These are phyloP conservation scores for Tillus elongatus DNA, from an alignment of 2,888 invertebrate genomes.

Conservation along the genomic window DNA sequence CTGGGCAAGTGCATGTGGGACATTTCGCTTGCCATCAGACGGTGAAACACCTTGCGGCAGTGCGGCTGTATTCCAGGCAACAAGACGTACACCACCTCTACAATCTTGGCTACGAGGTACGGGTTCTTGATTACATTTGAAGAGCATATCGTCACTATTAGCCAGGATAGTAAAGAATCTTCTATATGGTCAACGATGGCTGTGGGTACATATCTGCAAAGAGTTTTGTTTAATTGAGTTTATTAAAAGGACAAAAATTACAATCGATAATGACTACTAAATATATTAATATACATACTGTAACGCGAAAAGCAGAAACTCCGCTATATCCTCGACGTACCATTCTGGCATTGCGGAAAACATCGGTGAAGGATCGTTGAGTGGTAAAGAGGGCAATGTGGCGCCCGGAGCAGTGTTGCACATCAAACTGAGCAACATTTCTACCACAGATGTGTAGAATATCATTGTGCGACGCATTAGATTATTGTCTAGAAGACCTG, in stretches of 20 bases:
- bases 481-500: conserved; percentile 76
- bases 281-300: conserved; percentile 77
- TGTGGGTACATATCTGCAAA: conserved; percentile 60
- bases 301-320: conserved; percentile 85
- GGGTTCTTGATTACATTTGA: conserved; percentile 91
- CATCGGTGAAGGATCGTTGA: conserved; percentile 54
- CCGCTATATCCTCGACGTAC: conserved; percentile 95
- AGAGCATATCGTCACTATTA: conserved; percentile 82
- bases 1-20: conserved; percentile 76
- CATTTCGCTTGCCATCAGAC: conserved; percentile 81
- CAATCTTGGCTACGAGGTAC: conserved; percentile 91
- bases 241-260: background rate
- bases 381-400: conserved; percentile 47
- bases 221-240: background rate
- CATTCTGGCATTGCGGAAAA: conserved; percentile 94
- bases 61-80: conserved; percentile 56
- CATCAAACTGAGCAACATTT: conserved; percentile 62
- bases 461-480: conserved; percentile 72
- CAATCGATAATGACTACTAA: too few relatives aligned
- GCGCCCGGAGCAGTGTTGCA: conserved; percentile 47
- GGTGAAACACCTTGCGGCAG: conserved; percentile 51
- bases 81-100: conserved; percentile 79
- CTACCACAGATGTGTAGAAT: conserved; percentile 82
- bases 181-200: conserved; percentile 69
- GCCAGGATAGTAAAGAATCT: conserved; percentile 76